Evolutionary conservation across 2,113 vertebrate genomes (phyloP).

Genomic region (Plecotus auritus): DNA sequence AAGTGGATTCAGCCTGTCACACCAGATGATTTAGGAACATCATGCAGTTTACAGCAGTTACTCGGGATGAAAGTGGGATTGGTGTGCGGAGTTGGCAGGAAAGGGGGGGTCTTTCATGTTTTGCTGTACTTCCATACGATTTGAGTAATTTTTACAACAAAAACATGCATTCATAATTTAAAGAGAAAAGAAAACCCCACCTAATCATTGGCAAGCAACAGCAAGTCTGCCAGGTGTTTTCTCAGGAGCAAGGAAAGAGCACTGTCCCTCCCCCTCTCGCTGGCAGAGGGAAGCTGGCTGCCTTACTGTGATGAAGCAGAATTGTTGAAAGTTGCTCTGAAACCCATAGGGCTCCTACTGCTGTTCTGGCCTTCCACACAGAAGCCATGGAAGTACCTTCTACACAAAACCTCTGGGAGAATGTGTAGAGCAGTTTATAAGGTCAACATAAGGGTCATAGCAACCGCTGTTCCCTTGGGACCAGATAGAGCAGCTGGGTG

Average conservation of each 20-base stretch:
- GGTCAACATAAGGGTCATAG: neutral
- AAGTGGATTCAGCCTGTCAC: neutral
- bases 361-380: neutral
- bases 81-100: neutral
- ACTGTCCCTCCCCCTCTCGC: neutral
- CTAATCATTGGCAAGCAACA: neutral
- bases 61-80: neutral
- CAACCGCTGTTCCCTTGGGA: neutral
- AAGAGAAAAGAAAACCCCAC: neutral
- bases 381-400: neutral
- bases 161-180: neutral
- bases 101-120: neutral
- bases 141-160: conserved; percentile 8
- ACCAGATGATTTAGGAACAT: neutral
- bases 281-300: neutral
- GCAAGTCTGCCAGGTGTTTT: neutral
- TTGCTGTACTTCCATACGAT: neutral
- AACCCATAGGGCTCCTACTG: neutral
- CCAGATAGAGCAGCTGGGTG: neutral
- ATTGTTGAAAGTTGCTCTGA: neutral
- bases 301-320: neutral
- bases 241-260: neutral
- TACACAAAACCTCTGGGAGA: neutral
- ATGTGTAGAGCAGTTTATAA: neutral
- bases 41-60: neutral